phyloP scores from a whole-genome alignment of 2,888 invertebrate species.

The Athalia cordata region DNA sequence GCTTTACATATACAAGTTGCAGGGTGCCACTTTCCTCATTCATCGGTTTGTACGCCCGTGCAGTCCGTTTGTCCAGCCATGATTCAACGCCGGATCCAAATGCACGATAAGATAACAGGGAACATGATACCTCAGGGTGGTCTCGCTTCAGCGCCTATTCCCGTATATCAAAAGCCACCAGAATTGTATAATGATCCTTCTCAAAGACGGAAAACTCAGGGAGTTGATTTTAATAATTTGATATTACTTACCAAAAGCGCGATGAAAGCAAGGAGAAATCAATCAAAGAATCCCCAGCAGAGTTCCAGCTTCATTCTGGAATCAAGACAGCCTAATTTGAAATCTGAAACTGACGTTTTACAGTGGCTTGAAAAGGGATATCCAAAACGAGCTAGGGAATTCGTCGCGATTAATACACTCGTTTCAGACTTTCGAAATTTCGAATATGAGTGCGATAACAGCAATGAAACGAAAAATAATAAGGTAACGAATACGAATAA shows the following conservation, averaged over 20 bases:
- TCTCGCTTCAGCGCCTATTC: constrained; percentile 58
- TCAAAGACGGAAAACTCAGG: constrained; percentile 62
- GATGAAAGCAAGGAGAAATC: constrained; percentile 62
- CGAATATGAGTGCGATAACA: constrained; percentile 52
- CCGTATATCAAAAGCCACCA: constrained; percentile 66
- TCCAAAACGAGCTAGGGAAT: constrained; percentile 56
- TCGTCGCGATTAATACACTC: constrained; percentile 54
- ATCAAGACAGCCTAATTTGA: constrained; percentile 56
- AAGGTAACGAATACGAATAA: not conserved
- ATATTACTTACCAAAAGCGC: constrained; percentile 68
- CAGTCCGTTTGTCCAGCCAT: constrained; percentile 62
- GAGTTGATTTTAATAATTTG: constrained; percentile 69
- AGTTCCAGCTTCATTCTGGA: constrained; percentile 56
- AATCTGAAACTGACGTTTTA: constrained; percentile 55
- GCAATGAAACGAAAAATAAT: constrained; percentile 3
- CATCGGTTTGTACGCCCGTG: constrained; percentile 56
- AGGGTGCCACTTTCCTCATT: constrained; percentile 20
- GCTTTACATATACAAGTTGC: constrained; percentile 61
- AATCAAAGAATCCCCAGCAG: constrained; percentile 59
- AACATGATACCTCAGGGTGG: constrained; percentile 51
- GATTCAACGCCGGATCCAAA: constrained; percentile 61
- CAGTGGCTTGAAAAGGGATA: constrained; percentile 61
- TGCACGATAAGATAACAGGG: constrained; percentile 56
- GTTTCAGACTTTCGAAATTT: constrained; percentile 55
- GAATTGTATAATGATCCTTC: constrained; percentile 63